Base-by-base conservation (phyloP, 53 echinoderm and acorn worm genomes). In the Paracentrotus lividus region DNA sequence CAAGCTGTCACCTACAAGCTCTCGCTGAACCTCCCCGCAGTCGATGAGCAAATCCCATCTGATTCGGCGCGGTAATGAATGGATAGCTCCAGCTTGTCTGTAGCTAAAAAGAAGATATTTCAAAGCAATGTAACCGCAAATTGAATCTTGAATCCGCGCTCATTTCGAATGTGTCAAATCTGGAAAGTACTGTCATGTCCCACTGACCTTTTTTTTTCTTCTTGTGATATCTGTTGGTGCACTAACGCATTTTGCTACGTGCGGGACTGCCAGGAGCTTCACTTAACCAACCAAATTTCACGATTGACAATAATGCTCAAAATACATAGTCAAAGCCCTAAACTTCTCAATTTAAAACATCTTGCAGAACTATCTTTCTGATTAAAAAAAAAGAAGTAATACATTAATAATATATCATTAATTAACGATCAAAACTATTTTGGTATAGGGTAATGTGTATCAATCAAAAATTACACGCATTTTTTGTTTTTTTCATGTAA, bases 81-180 rank as follows among this genome's bases (percentile, higher is more conserved):
- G 91, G 75, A 36, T 12, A 91, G 91, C 91, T 68, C 54, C 49
- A 14, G 43, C 69, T 16, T 91, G 91, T 91, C 91, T 91, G 8
- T 32, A 24, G 56, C 75, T 91, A 69, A 91, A 91, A 75, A 72
- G 69, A 54, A 72, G 91, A 91, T 91, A 91, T 91, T 91, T 91
- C 91, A 91, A 91, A 91, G 45, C 51, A 51, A 54, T 91, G 91
- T 51, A 52, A 91, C 72, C 69, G 91, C 91, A 91, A 91, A 91
- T 75, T 68, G 91, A 91, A 91, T 72, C 51, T 68, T 43, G 49
- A 72, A 72, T 91, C 75, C 91, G 75, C 53, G 91, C 91, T 91
- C 89, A 65, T 89, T 64, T 89, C 56, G 60, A 89, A 89, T 89
- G 61, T 89, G 89, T 89, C 89, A 89, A 43, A 64, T 21, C 44